Conservation (phyloP, 2,888 invertebrate genomes). For the Platycheirus rosarum region DNA sequence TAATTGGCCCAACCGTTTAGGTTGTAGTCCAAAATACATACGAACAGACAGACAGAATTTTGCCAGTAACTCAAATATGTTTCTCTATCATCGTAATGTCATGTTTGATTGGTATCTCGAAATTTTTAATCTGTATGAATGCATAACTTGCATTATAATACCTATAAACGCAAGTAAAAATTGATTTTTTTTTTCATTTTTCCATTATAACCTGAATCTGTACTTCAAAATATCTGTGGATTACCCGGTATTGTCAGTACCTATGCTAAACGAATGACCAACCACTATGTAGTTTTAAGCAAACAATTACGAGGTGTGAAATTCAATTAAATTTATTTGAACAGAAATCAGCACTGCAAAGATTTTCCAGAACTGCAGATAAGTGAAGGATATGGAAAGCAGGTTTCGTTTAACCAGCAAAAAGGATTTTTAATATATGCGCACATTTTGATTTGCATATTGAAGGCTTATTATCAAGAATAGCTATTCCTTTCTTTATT, state of each 20-base stretch:
- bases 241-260: neutral
- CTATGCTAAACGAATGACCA: conserved; percentile 37
- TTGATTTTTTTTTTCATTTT: too few species aligned
- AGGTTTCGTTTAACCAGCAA: conserved; percentile 16
- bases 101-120: too few species aligned
- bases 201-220: neutral
- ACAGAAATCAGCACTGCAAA: conserved; percentile 59
- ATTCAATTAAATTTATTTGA: conserved; percentile 70
- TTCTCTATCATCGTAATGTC: too few species aligned
- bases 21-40: too few species aligned
- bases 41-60: too few species aligned
- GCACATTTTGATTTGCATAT: conserved; percentile 60
- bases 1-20: too few species aligned
- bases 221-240: neutral
- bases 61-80: too few species aligned
- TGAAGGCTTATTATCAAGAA: conserved; percentile 39
- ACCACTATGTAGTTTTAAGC: conserved; percentile 50
- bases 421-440: conserved; percentile 20
- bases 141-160: too few species aligned
- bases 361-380: conserved; percentile 32
- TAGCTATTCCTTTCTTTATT: neutral
- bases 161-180: too few species aligned
- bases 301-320: conserved; percentile 66
- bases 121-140: too few species aligned
- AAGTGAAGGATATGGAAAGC: neutral